Percentiles rank a stretch among this genome's conserved stretches.
These are phyloP conservation scores for Alexandromys fortis DNA, from an alignment of 2,113 vertebrate genomes.

Conservation along the genomic window DNA sequence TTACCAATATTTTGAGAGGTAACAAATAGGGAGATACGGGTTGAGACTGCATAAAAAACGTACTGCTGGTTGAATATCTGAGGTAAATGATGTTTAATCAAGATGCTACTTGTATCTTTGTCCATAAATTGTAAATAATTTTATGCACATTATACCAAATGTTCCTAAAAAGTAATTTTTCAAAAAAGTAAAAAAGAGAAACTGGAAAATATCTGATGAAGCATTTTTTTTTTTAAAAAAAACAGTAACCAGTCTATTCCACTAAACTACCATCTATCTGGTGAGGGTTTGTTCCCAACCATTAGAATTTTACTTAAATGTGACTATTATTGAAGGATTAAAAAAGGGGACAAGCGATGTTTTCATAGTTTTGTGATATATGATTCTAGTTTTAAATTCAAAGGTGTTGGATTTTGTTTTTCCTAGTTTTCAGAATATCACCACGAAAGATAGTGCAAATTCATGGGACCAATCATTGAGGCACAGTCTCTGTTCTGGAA, in stretches of 20 bases:
- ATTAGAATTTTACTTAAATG: slow-evolving; percentile 64
- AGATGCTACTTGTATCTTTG: slow-evolving; percentile 88
- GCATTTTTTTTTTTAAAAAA: slow-evolving; percentile 26
- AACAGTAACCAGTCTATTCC: slow-evolving; percentile 68
- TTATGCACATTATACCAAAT: slow-evolving; percentile 84
- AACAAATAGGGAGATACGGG: slow-evolving; percentile 85
- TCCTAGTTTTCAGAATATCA: slow-evolving; percentile 52
- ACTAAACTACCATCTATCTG: slow-evolving; percentile 64
- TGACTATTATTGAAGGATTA: slow-evolving; percentile 44
- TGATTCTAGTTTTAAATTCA: slow-evolving; percentile 60
- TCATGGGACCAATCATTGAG: slow-evolving; percentile 70
- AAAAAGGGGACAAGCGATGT: slow-evolving; percentile 3
- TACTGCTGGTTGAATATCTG: slow-evolving; percentile 94
- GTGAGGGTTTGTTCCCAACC: slow-evolving; percentile 44
- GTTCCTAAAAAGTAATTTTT: slow-evolving; percentile 81
- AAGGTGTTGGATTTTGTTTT: background rate
- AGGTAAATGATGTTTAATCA: slow-evolving; percentile 91
- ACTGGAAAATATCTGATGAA: slow-evolving; percentile 77
- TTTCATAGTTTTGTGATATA: slow-evolving; percentile 8
- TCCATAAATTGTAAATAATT: slow-evolving; percentile 82
- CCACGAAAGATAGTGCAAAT: slow-evolving; percentile 48
- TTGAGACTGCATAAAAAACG: slow-evolving; percentile 86
- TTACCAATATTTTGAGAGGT: slow-evolving; percentile 89
- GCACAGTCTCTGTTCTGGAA: slow-evolving; percentile 74
- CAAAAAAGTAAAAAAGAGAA: slow-evolving; percentile 81